Evolutionary conservation across 2,888 invertebrate genomes (phyloP), one percentile per base, ranked within the genome.

Genomic region (Leucoma salicis): DNA sequence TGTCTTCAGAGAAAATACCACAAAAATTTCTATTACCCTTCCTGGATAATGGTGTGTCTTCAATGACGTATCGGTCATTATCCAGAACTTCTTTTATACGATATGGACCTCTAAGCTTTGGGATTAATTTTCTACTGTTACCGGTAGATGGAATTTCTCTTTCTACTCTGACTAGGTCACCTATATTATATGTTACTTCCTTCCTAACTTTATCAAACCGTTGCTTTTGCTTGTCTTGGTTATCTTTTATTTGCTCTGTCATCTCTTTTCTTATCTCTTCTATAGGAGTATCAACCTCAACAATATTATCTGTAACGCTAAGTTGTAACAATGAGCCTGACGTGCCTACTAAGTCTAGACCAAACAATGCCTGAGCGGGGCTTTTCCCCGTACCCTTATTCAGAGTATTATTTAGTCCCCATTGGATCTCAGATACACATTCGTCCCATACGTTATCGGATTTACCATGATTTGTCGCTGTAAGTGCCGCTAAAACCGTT

Each of bases 161-260:
- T 35, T 45, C 51, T 11, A 51, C 44, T 16, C 49, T 46, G 2
- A 55, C 54, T n/a, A 55, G 29, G 12, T 55, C 55, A 1, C 51
- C 43, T 11, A 34, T 11, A 2, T 43, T 35, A 25, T 15, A 38
- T 35, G 29, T 13, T 12, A 14, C 4, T 3, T 28, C 10, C 5
- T 25, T n/a, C n/a, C 24, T 32, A 10, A n/a, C 13, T 8, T 31
- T 35, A 14, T 43, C 43, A 14, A 24, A 43, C 1, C 3, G 8
- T 14, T 34, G 14, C 14, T 39, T 43, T 35, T 39, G 39, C n/a
- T 12, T 13, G 2, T 21, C 8, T 35, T 43, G 43, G 1, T 18
- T 28, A 1, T 21, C 1, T 2, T 15, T 14, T 10, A 33, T 18
- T 16, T 28, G 18, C 2, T 7, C 7, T 28, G 7, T 14, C 1